Evolutionary conservation across 2,888 invertebrate genomes (phyloP).

Genomic region (Brenthis daphne): DNA sequence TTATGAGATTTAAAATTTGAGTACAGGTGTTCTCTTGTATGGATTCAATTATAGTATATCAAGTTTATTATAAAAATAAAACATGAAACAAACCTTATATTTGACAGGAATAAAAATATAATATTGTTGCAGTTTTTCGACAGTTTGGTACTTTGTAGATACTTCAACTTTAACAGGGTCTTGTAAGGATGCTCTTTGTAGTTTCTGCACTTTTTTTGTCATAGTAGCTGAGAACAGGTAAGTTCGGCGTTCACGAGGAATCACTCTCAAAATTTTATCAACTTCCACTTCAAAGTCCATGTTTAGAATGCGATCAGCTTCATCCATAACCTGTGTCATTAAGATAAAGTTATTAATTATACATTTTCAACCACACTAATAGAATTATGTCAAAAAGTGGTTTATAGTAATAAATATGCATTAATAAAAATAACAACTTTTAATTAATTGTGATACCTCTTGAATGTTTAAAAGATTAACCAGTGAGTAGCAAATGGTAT

Average conservation of each 20-base stretch:
- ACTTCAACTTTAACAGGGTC: constrained; percentile 98
- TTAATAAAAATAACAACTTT: too few relatives aligned
- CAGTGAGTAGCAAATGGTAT: too few relatives aligned
- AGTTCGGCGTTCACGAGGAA: constrained; percentile 95
- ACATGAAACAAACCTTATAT: constrained; percentile 87
- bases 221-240: constrained; percentile 99
- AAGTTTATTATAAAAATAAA: too few relatives aligned
- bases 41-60: neutral
- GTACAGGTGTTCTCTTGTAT: too few relatives aligned
- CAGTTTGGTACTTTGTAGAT: constrained; percentile 98
- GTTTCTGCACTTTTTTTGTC: constrained; percentile 97
- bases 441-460: too few relatives aligned
- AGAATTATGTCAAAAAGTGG: too few relatives aligned
- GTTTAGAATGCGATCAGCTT: constrained; percentile 98
- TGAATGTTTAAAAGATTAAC: too few relatives aligned
- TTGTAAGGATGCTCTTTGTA: constrained; percentile 96
- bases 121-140: constrained; percentile 96
- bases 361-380: too few relatives aligned
- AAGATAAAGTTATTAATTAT: neutral
- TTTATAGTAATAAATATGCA: too few relatives aligned
- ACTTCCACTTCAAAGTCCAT: constrained; percentile 99
- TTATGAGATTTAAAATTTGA: too few relatives aligned
- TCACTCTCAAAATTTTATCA: constrained; percentile 94
- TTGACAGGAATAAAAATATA: constrained; percentile 98
- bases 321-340: constrained; percentile 93